These are phyloP conservation scores for Pyrrhura leucotis DNA, from an alignment of 2,797 vertebrate species.

Conservation along the genomic window DNA sequence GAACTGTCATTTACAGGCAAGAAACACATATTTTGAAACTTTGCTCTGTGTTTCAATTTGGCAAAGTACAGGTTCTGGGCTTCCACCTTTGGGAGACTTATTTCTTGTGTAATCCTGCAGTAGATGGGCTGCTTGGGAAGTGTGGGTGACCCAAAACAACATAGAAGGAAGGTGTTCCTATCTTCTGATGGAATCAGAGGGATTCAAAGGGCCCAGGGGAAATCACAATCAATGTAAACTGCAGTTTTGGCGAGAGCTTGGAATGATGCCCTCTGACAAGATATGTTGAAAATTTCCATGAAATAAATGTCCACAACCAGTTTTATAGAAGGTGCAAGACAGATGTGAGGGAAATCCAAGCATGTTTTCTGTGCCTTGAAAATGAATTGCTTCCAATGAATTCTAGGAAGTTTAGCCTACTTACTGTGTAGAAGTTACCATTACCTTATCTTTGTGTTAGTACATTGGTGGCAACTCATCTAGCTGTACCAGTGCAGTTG, in stretches of 20 bases:
- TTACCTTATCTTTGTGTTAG: neutral
- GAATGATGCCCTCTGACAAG: neutral
- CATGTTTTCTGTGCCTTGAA: slow-evolving; percentile 10
- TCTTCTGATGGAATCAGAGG: neutral
- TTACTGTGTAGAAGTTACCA: neutral
- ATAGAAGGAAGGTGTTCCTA: neutral
- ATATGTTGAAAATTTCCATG: neutral
- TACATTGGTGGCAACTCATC: accelerated
- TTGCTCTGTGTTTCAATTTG: neutral
- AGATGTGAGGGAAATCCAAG: neutral
- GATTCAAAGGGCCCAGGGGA: neutral
- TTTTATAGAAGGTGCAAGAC: neutral
- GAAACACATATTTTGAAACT: neutral
- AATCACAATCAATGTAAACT: neutral
- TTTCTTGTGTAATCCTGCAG: neutral
- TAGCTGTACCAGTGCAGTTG: neutral
- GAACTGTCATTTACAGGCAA: neutral
- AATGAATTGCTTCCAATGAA: neutral
- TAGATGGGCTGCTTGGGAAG: neutral
- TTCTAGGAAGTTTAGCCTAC: neutral
- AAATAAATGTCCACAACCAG: neutral
- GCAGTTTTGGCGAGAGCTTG: neutral
- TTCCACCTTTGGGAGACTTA: neutral
- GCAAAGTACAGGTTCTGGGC: neutral
- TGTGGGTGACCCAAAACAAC: neutral